phyloP scores from a whole-genome alignment of 2,113 vertebrate species.

The Megalops atlanticus region DNA sequence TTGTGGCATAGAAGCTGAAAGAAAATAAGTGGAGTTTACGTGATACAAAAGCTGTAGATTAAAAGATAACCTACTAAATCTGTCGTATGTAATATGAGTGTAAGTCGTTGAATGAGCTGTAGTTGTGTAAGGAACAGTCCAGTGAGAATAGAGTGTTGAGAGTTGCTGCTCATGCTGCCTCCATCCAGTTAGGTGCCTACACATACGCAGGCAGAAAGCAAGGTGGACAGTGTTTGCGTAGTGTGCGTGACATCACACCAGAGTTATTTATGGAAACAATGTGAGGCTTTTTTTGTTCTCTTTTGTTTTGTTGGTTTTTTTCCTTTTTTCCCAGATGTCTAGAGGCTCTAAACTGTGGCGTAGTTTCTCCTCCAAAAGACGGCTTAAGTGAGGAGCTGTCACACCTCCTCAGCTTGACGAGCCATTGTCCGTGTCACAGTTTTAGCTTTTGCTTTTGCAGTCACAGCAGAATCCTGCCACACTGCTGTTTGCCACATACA shows the following conservation, averaged over 20 bases:
- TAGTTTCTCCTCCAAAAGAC: conserved; percentile 21
- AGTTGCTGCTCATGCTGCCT: conserved; percentile 32
- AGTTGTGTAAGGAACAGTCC: neutral
- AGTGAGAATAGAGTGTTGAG: neutral
- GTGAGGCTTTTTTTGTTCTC: conserved; percentile 36
- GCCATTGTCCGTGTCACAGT: conserved; percentile 31
- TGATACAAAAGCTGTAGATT: neutral
- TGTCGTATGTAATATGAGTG: neutral
- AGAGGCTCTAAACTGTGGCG: conserved; percentile 21
- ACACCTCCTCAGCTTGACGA: conserved; percentile 23
- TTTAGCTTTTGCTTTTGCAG: neutral
- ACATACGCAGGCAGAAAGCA: conserved; percentile 46
- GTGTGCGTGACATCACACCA: conserved; percentile 63
- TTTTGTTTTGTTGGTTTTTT: neutral
- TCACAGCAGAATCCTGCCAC: neutral
- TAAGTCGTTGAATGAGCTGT: neutral
- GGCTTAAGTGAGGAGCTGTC: neutral
- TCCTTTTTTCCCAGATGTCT: conserved; percentile 38
- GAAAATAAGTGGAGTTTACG: neutral
- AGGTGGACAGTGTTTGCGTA: conserved; percentile 47
- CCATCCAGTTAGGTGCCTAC: conserved; percentile 35
- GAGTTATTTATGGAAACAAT: conserved; percentile 63
- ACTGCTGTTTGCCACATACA: neutral
- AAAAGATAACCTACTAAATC: neutral
- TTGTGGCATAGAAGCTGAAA: neutral